Percentiles rank a stretch among this genome's conserved stretches.
Evolutionary conservation across 2,797 vertebrate genomes (phyloP).

Genomic region (Hipposideros larvatus): DNA sequence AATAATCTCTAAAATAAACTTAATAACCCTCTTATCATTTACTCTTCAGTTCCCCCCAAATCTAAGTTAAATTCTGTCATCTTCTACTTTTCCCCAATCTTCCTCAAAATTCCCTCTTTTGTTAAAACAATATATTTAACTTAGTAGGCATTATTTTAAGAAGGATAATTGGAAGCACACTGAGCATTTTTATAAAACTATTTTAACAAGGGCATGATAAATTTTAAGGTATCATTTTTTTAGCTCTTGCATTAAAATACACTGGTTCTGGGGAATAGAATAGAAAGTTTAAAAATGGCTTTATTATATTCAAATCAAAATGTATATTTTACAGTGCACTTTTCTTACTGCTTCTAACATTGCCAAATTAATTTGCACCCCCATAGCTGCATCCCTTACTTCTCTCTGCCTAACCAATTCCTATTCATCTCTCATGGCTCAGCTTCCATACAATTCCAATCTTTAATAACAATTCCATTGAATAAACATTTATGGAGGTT

Average conservation of each 20-base stretch:
- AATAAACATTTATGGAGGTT: conserved; percentile 28
- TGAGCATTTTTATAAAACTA: neutral
- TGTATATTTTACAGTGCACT: neutral
- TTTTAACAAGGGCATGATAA: conserved; percentile 7
- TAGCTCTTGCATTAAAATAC: conserved; percentile 5
- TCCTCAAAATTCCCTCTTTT: conserved; percentile 3
- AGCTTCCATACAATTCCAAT: neutral
- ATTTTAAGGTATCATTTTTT: conserved; percentile 8
- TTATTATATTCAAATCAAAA: neutral
- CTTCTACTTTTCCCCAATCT: neutral
- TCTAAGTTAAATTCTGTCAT: neutral
- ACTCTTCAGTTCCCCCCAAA: neutral
- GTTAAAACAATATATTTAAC: neutral
- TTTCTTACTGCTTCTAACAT: conserved; percentile 31
- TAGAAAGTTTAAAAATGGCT: neutral
- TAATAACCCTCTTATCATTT: neutral
- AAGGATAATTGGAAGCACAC: conserved; percentile 7
- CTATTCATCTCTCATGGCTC: neutral
- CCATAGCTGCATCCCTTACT: neutral
- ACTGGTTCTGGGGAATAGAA: neutral
- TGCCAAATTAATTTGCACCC: neutral
- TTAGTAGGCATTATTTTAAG: neutral
- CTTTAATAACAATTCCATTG: conserved; percentile 22
- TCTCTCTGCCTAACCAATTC: neutral
- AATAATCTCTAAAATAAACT: neutral